Base-by-base conservation (phyloP, 2,113 vertebrate species). In the Oryctolagus cuniculus region DNA sequence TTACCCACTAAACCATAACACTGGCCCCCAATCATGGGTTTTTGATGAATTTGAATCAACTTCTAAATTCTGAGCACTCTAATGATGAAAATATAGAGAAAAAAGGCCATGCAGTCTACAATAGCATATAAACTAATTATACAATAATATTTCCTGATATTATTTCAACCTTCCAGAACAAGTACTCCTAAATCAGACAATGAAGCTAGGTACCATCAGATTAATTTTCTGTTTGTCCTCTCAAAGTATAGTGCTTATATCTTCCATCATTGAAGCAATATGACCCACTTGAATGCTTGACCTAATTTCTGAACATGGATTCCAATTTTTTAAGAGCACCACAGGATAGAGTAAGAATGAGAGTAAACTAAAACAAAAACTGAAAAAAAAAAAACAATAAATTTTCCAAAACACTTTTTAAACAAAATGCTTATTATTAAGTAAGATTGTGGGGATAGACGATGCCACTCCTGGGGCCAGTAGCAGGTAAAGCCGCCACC, bases 131-230 rank as follows among this genome's bases (percentile, higher is more conserved):
- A 95, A 88, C 15, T 80, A 82, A 93, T 92, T 82, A 92, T 75
- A 90, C 95, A 89, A 90, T 84, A 93, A 44, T 75, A 83, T 66
- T 95, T 91, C 11, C 25, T 67, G 73, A 90, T 5, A 92, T 92
- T 87, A 70, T 82, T 93, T 92, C 44, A 95, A n/a, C 4, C 36
- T 95, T 74, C 21, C 38, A 53, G n/a, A 89, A 85, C 10, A 95
- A 74, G 8, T 74, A 72, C 44, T 85, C 12, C 55, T 82, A 86
- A 92, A 49, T 70, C 88, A 79, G 82, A 88, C 15, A 82, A 91
- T 16, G 7, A 81, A 75, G 80, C 25, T 73, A 44, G 55, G 8
- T 17, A 80, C 31, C 58, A 93, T 93, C 12, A 90, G 19, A 53
- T 49, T 89, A 49, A 64, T 66, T 85, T 77, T 90, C 66, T 69